Base-by-base conservation (phyloP, 2,888 invertebrate genomes). In the Drosophila diplacantha region DNA sequence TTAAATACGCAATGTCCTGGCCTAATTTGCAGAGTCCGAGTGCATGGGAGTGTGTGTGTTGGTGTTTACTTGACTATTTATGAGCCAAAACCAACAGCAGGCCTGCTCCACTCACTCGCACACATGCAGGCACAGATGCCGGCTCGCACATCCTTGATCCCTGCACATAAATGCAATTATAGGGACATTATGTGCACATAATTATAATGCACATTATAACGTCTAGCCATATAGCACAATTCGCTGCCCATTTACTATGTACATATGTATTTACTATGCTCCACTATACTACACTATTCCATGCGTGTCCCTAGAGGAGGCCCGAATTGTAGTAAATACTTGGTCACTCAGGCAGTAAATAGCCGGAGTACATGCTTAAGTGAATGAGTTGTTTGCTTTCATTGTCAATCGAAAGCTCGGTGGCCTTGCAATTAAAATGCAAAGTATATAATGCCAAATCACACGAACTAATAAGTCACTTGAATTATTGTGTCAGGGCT, bases 171-270 rank as follows among this genome's bases (percentile, higher is more conserved):
- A 41, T 60, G 55, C 41, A 46, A 60, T 43, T 38, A 41, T 47
- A 38, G 55, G 50, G 57, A 63, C 54, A 56, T 37, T 41, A 26
- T 54, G 50, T 49, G 39, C 37, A 57, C 54, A 53, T 74, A 57
- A 81, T 76, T 72, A 81, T 81, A 71, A 73, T 75, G 72, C 71
- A 77, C 74, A 81, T 79, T 75, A 81, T 77, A 73, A 67, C 66
- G 72, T 74, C 73, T 79, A 65, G 72, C 72, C 80, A 62, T 53
- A 73, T 60, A 56, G 58, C 70, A 67, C 62, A 68, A 63, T 65
- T 70, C 50, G 57, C 46, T 38, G 41, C 1, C 53, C 44, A 61
- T 24, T 9, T 60, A 60, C 32, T 47, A 12, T 7, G 8, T 47
- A 12, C 3, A 8, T 3, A 39, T 9, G 8, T 52, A 43, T 41